Conservation (phyloP, 2,113 vertebrate species). For the Mellivora capensis region DNA sequence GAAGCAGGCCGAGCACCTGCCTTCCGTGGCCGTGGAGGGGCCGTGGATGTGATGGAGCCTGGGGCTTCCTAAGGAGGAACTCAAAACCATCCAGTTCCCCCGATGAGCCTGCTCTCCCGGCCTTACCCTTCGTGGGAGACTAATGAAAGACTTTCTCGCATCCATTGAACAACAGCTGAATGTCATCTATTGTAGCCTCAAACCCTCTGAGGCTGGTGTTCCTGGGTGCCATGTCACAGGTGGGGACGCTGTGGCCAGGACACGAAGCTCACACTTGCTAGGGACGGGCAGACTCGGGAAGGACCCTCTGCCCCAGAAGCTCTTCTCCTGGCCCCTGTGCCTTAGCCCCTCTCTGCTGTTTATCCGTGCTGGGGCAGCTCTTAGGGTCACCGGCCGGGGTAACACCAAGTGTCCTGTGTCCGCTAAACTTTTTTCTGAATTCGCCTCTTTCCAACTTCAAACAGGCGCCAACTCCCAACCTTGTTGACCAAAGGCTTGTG, state of each 20-base stretch:
- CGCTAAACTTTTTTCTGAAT: background rate
- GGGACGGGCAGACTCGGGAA: background rate
- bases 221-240: no score
- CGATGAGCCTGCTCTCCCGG: rapidly evolving
- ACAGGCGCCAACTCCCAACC: background rate
- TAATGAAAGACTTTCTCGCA: background rate
- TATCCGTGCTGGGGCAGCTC: background rate
- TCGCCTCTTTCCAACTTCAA: background rate
- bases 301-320: background rate
- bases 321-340: background rate
- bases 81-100: rapidly evolving
- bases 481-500: background rate
- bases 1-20: no score
- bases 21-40: rapidly evolving
- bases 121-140: background rate
- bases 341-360: background rate
- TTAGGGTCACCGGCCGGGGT: no score
- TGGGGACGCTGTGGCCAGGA: background rate
- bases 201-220: background rate
- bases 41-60: rapidly evolving
- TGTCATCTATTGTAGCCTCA: background rate
- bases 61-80: background rate
- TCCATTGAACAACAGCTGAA: background rate
- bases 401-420: background rate
- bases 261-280: rapidly evolving